Base-by-base conservation (phyloP, 2,797 vertebrate species). In the Philypnodon macrostomus region DNA sequence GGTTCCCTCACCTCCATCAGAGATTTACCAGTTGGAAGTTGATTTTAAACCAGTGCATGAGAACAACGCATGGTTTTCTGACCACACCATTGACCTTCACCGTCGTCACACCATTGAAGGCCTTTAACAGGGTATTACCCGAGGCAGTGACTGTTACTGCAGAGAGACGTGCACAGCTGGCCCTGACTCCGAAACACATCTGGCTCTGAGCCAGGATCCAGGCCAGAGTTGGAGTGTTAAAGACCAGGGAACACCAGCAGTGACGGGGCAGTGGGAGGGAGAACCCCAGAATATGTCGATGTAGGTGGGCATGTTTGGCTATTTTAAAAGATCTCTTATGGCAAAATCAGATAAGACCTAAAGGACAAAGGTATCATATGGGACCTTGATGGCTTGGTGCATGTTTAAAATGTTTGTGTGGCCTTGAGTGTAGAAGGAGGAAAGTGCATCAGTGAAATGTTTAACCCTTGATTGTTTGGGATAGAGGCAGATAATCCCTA, bases 51-150 rank as follows among this genome's bases (percentile, higher is more conserved):
- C 17, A 70, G 69, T 67, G 62, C 26, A 50, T 79, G 79, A 64
- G 60, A 73, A 63, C 57, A 79, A 82, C 78, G 44, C 78, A 84
- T 82, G 42, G 70, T 74, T 88, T 88, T 83, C 86, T 85, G 84
- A 56, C 51, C 58, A 47, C 48, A 48, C 59, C 56, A 48, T 53
- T n/a, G n/a, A n/a, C n/a, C n/a, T n/a, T n/a, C n/a, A n/a, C n/a
- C n/a, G n/a, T n/a, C n/a, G n/a, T n/a, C 58, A 47, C 48, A 48
- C 59, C 56, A 48, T 53, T 73, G 62, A 78, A 74, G 72, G 58
- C 57, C 44, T 53, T 77, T 52, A 46, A 59, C 35, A 16, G 57
- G 73, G 58, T 60, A 73, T 75, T 79, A 67, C 70, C 44, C 19
- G 21, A 34, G 63, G 68, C 32, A 52, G 70, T 57, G 68, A 58